These are phyloP conservation scores for Junco hyemalis DNA, from an alignment of 2,113 vertebrate species.

Conservation along the genomic window DNA sequence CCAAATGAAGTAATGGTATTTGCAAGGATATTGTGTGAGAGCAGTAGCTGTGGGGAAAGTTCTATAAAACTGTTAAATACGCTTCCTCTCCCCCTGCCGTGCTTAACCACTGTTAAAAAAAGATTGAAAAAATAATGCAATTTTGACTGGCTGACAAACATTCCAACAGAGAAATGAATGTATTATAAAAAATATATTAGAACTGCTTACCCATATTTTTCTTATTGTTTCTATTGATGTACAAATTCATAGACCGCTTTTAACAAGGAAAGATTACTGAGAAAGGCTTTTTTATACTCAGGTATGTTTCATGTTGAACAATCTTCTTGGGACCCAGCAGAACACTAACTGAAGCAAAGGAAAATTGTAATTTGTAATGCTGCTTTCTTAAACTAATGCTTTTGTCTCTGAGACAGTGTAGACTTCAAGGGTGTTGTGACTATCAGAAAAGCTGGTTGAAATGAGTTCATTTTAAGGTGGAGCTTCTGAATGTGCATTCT, in stretches of 20 bases:
- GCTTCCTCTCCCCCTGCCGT: neutral
- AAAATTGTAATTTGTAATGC: neutral
- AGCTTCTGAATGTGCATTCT: neutral
- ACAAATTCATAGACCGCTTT: neutral
- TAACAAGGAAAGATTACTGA: neutral
- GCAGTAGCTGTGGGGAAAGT: conserved; percentile 23
- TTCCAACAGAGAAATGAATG: neutral
- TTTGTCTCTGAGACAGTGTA: neutral
- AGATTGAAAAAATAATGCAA: conserved; percentile 3
- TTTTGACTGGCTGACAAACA: conserved; percentile 10
- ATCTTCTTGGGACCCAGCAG: neutral
- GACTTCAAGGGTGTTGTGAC: neutral
- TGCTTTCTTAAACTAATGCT: neutral
- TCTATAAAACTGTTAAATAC: conserved; percentile 6
- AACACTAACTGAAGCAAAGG: neutral
- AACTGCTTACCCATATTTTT: neutral
- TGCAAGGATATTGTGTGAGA: conserved; percentile 27
- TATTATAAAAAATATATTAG: neutral
- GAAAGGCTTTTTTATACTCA: neutral
- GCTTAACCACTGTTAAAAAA: neutral
- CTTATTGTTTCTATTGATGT: neutral
- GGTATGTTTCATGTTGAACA: neutral
- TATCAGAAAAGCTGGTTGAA: neutral
- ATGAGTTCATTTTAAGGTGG: neutral
- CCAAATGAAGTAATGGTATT: conserved; percentile 58